A percentile compares a stretch with the other conserved stretches of the same genome.
phyloP scores from a whole-genome alignment of 92 coral and sea anemone genomes.

The Epizoanthus scotinus region DNA sequence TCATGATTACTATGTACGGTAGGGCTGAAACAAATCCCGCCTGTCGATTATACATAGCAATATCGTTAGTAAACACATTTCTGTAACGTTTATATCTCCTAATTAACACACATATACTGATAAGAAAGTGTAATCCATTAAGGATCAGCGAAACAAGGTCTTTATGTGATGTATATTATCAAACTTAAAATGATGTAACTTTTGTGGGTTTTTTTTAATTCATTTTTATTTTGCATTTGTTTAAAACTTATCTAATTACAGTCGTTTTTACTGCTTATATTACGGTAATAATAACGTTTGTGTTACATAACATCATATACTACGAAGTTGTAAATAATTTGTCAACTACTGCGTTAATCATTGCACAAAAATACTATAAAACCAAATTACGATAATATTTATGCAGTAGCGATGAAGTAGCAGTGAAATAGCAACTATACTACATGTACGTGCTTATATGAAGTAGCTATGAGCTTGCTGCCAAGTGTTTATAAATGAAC shows the following conservation, averaged over 20 bases:
- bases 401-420: background rate
- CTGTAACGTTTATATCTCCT: background rate
- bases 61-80: background rate
- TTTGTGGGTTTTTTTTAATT: no score
- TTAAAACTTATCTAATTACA: no score
- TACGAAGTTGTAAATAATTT: no score
- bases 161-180: no score
- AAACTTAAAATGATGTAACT: no score
- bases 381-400: background rate
- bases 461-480: no score
- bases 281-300: no score
- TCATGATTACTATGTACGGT: conserved; percentile 89
- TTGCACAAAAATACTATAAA: no score
- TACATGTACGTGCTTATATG: background rate
- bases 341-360: no score
- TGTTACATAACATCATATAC: no score
- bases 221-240: no score
- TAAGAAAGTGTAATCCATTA: background rate
- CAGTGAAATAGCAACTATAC: background rate
- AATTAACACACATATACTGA: background rate
- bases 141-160: background rate
- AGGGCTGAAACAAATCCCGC: conserved; percentile 93
- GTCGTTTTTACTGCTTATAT: no score
- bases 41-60: conserved; percentile 42
- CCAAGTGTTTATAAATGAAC: background rate